Evolutionary conservation across 92 coral and sea anemone species (phyloP).

Genomic region (Anthopleura xanthogrammica): DNA sequence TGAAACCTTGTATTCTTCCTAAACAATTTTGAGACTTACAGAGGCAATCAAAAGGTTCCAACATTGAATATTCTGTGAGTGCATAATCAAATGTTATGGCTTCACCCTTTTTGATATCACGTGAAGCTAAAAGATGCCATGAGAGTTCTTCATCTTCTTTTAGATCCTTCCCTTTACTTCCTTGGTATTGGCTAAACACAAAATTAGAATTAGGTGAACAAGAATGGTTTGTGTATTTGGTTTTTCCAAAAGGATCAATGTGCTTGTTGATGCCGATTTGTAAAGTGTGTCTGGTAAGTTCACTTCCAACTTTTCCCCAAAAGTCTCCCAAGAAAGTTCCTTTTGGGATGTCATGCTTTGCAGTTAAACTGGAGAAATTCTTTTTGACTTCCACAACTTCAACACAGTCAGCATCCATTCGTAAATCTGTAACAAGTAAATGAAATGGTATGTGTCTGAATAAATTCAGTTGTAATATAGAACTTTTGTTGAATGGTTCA

Average conservation of each 20-base stretch:
- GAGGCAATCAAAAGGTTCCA: slow-evolving; percentile 27
- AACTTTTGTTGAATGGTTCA: no score
- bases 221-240: slow-evolving; percentile 45
- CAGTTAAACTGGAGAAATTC: slow-evolving; percentile 41
- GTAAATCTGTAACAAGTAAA: background rate
- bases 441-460: no score
- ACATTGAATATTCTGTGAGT: slow-evolving; percentile 41
- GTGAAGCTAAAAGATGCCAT: slow-evolving; percentile 45
- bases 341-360: slow-evolving; percentile 37
- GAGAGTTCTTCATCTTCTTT: slow-evolving; percentile 20
- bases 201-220: slow-evolving; percentile 21
- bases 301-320: slow-evolving; percentile 45
- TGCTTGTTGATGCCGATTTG: slow-evolving; percentile 49
- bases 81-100: slow-evolving; percentile 47
- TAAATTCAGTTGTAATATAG: no score
- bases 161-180: background rate
- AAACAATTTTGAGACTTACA: slow-evolving; percentile 43
- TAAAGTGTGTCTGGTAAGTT: slow-evolving; percentile 27
- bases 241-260: slow-evolving; percentile 24
- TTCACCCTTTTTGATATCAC: slow-evolving; percentile 48
- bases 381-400: slow-evolving; percentile 35
- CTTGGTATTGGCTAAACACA: background rate
- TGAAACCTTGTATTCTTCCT: slow-evolving; percentile 50
- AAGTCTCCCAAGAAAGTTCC: slow-evolving; percentile 58
- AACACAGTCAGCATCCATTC: slow-evolving; percentile 51